Base-by-base conservation (phyloP, 2,113 vertebrate species). In the Zosterops pallidus region DNA sequence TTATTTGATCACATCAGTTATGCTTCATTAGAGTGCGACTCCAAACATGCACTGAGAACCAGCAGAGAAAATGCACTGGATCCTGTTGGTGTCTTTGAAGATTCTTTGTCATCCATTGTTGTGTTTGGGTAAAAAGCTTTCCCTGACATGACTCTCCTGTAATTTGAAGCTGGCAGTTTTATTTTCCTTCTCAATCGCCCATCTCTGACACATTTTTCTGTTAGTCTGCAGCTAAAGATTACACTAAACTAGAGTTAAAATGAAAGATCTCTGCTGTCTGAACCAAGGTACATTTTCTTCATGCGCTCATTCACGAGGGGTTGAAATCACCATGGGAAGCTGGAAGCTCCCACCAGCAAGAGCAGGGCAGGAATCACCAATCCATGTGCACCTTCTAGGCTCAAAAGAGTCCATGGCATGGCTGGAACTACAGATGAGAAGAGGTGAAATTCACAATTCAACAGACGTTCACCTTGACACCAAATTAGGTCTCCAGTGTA, bases 231-330 rank as follows among this genome's bases (percentile, higher is more conserved):
- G 8, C 28, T 49, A 41, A 75, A 62, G 46, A 6, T 46, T 53
- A 5, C 12, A 21, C 20, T 52, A 49, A 78, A 72, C 21, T 16
- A 57, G 23, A 53, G 31, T 50, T 37, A 42, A 63, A 69, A 69
- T 16, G 13, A 79, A 83, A 68, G 41, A 60, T 22, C 88, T 68
- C 28, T 29, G 2, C 53, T 57, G 2, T 35, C 21, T 35, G 44
- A 78, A 57, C 14, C 14, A 28, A 67, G 24, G 41, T 25, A 33
- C 2, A 0, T 82, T 71, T 37, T 65, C 41, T 53, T 37, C 44
- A 64, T 0, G 0, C 22, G 28, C 12, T 14, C 23, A 11, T 1
- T 0, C 13, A 21, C 37, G 5, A 6, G 15, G n/a, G 7, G 9
- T 37, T 70, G 47, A 80, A 92, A 79, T 26, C 28, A 31, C 19